These are phyloP conservation scores for Drosophila ananassae DNA, from an alignment of 1,140 invertebrate species.

Conservation along the genomic window DNA sequence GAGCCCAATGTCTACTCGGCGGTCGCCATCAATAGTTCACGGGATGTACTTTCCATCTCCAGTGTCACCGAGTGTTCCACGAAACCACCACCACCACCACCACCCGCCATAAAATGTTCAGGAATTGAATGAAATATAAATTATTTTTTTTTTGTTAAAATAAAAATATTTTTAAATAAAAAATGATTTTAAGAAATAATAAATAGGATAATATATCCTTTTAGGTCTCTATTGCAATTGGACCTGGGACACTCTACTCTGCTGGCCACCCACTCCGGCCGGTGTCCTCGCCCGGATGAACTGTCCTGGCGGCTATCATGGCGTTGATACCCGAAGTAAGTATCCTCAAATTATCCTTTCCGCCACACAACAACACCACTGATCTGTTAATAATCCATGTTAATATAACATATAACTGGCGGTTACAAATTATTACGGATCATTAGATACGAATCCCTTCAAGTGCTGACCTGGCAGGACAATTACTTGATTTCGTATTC, in stretches of 20 bases:
- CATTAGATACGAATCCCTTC: conserved; percentile 32
- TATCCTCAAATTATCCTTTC: conserved; percentile 38
- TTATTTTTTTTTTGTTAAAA: background rate
- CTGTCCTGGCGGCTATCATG: conserved; percentile 88
- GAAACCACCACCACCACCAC: too few relatives aligned
- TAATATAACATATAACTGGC: background rate
- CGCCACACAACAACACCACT: background rate
- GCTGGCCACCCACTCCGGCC: conserved; percentile 90
- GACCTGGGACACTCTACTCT: conserved; percentile 89
- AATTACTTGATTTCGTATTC: conserved; percentile 43
- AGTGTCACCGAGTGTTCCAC: background rate
- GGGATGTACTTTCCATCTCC: background rate
- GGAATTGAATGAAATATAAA: too few relatives aligned
- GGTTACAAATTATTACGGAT: conserved; percentile 34
- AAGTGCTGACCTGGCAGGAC: conserved; percentile 30
- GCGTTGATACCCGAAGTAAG: conserved; percentile 90
- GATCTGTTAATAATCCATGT: background rate
- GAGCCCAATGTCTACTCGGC: background rate
- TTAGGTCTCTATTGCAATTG: conserved; percentile 87
- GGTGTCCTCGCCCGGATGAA: conserved; percentile 86
- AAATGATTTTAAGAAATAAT: background rate
- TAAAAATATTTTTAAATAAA: background rate
- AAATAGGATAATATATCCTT: background rate
- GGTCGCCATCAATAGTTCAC: background rate
- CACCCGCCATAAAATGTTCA: too few relatives aligned